Evolutionary conservation across 2,113 vertebrate genomes (phyloP).

Genomic region (Grantiella picta): DNA sequence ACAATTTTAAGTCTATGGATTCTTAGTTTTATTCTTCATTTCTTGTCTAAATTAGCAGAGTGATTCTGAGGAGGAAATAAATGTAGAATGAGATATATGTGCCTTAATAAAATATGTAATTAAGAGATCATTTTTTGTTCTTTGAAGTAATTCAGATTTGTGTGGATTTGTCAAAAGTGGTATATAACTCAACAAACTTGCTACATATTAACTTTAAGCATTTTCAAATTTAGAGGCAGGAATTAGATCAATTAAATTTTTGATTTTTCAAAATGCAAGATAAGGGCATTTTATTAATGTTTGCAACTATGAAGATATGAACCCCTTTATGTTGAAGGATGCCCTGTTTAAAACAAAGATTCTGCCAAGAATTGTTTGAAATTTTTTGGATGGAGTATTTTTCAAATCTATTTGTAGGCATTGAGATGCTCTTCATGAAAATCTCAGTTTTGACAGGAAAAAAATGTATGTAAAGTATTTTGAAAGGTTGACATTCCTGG

Average conservation of each 20-base stretch:
- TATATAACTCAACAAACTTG: neutral
- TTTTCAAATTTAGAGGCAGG: neutral
- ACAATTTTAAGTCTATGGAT: neutral
- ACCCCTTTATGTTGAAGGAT: neutral
- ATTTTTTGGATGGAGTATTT: neutral
- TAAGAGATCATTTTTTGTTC: neutral
- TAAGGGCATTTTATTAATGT: neutral
- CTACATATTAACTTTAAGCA: neutral
- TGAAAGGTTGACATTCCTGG: neutral
- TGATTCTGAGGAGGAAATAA: neutral
- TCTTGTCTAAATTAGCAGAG: neutral
- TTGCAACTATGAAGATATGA: neutral
- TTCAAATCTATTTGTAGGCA: neutral
- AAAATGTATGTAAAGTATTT: neutral
- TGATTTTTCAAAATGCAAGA: neutral
- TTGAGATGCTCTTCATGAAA: neutral
- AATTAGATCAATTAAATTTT: neutral
- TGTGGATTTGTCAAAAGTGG: neutral
- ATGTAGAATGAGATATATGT: neutral
- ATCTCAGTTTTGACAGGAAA: neutral
- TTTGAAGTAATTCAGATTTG: neutral
- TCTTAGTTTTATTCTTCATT: neutral
- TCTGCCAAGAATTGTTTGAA: neutral
- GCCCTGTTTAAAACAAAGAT: neutral
- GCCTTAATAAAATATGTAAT: neutral